A percentile compares a stretch with the other conserved stretches of the same genome.
Conservation (phyloP, 2,888 invertebrate genomes). For the Xylota sylvarum region DNA sequence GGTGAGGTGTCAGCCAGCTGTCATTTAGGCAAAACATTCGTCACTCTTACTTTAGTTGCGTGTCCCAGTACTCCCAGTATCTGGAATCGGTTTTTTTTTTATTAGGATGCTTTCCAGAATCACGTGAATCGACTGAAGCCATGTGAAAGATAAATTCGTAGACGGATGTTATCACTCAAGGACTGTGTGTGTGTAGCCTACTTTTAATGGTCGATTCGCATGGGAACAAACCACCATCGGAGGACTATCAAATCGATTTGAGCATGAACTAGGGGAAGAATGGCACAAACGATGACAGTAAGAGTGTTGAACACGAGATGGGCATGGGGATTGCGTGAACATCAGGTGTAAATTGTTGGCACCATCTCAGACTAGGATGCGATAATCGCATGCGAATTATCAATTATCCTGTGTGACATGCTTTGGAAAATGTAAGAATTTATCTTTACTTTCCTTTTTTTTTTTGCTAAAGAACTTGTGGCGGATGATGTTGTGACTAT, state of each 20-base stretch:
- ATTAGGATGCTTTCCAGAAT: conserved; percentile 19
- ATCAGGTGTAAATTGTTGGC: conserved; percentile 69
- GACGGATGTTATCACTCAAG: conserved; percentile 31
- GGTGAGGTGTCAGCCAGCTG: conserved; percentile 46
- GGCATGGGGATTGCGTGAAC: conserved; percentile 59
- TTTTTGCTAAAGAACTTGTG: not conserved
- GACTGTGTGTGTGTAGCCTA: conserved; percentile 25
- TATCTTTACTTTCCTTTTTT: not conserved
- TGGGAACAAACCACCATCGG: conserved; percentile 44
- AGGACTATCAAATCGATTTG: conserved; percentile 49
- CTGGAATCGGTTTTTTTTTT: not conserved
- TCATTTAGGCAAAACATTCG: conserved; percentile 61
- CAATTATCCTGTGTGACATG: conserved; percentile 55
- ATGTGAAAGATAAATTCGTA: conserved; percentile 32
- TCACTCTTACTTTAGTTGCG: conserved; percentile 52
- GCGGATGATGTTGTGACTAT: not conserved
- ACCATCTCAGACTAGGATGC: conserved; percentile 37
- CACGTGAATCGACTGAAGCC: conserved; percentile 2
- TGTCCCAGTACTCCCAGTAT: conserved; percentile 33
- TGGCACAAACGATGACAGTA: conserved; percentile 46
- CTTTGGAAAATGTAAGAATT: conserved; percentile 2
- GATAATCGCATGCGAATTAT: conserved; percentile 57
- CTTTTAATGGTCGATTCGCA: conserved; percentile 70
- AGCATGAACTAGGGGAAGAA: conserved; percentile 22
- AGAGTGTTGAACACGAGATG: conserved; percentile 35